A percentile compares a stretch with the other conserved stretches of the same genome.
These are phyloP conservation scores for Chaetogeoica ovagalla DNA, from an alignment of 2,888 invertebrate genomes.

Conservation along the genomic window DNA sequence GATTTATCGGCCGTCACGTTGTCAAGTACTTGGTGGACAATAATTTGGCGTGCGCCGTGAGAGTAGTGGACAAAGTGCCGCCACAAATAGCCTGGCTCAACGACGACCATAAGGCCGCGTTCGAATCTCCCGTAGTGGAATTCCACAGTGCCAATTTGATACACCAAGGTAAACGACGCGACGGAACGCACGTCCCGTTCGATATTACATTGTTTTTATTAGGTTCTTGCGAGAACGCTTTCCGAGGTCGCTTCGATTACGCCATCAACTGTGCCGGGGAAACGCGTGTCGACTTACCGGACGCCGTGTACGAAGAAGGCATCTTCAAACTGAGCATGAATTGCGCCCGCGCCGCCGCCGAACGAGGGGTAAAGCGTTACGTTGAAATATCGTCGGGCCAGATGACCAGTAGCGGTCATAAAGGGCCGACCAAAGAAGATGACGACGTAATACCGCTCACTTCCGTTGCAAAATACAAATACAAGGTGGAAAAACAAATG, in stretches of 20 bases:
- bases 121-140: slow-evolving; percentile 76
- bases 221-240: slow-evolving; percentile 81
- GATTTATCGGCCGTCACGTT: slow-evolving; percentile 89
- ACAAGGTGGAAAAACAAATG: slow-evolving; percentile 78
- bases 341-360: slow-evolving; percentile 77
- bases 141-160: slow-evolving; percentile 92
- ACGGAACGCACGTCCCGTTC: not conserved
- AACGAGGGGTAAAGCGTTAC: slow-evolving; percentile 70
- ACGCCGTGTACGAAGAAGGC: slow-evolving; percentile 88
- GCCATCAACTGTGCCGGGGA: slow-evolving; percentile 91
- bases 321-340: slow-evolving; percentile 80
- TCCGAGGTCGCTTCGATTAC: slow-evolving; percentile 65
- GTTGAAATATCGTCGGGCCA: slow-evolving; percentile 85
- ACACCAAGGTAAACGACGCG: slow-evolving; percentile 70
- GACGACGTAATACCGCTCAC: slow-evolving; percentile 83
- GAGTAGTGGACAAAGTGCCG: slow-evolving; percentile 89
- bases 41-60: slow-evolving; percentile 73
- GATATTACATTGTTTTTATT: slow-evolving; percentile 56
- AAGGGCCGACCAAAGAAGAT: slow-evolving; percentile 77
- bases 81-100: slow-evolving; percentile 91
- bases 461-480: slow-evolving; percentile 78
- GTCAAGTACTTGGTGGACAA: slow-evolving; percentile 78
- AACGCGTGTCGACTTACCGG: slow-evolving; percentile 84
- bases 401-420: slow-evolving; percentile 73
- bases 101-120: slow-evolving; percentile 70